Evolutionary conservation across 2,888 invertebrate genomes (phyloP).

Genomic region (Archaeoteleia sp.): DNA sequence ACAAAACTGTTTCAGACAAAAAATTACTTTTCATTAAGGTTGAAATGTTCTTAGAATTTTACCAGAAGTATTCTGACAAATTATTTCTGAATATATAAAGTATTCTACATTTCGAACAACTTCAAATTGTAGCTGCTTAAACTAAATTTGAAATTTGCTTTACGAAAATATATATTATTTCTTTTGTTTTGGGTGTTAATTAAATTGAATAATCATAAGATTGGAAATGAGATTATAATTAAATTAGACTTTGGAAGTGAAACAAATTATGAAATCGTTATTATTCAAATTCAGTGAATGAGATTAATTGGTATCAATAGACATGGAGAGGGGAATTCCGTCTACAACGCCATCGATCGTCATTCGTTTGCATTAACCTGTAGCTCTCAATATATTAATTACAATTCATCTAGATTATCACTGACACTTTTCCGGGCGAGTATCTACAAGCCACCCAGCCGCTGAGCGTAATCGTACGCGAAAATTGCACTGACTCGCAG

Average conservation of each 20-base stretch:
- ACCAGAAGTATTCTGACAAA: too few relatives aligned
- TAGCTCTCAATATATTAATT: slow-evolving; percentile 40
- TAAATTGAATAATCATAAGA: too few relatives aligned
- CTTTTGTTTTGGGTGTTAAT: too few relatives aligned
- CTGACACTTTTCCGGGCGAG: slow-evolving; percentile 24
- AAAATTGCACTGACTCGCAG: slow-evolving; percentile 19
- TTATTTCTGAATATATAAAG: too few relatives aligned
- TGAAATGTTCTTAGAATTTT: too few relatives aligned
- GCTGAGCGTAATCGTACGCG: slow-evolving; percentile 11
- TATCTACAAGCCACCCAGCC: slow-evolving; percentile 1
- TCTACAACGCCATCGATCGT: slow-evolving; percentile 12
- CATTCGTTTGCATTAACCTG: slow-evolving; percentile 31
- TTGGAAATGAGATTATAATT: too few relatives aligned
- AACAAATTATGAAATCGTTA: slow-evolving; percentile 1
- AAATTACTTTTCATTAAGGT: too few relatives aligned
- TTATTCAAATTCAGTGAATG: slow-evolving; percentile 1
- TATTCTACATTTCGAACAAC: too few relatives aligned
- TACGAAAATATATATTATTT: too few relatives aligned
- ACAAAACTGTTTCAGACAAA: too few relatives aligned
- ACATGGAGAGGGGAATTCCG: slow-evolving; percentile 4
- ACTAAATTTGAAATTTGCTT: too few relatives aligned
- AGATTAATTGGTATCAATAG: slow-evolving; percentile 2
- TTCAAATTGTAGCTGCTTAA: too few relatives aligned
- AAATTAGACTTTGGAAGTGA: not conserved
- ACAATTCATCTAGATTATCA: slow-evolving; percentile 29